These are phyloP conservation scores for Alces alces DNA, from an alignment of 2,113 vertebrate genomes.

Conservation along the genomic window DNA sequence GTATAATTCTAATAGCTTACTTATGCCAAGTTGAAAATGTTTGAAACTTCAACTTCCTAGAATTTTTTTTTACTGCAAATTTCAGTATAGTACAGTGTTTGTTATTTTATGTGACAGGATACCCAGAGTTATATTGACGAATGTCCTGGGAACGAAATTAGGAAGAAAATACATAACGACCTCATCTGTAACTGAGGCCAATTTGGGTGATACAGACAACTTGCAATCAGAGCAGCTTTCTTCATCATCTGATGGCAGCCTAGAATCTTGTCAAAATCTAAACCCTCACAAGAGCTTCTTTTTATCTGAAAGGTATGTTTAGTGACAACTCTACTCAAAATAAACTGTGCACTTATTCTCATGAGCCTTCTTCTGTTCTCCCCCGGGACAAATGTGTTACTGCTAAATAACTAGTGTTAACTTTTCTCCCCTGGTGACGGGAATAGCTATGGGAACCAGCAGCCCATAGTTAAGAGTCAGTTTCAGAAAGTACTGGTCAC, in stretches of 20 bases:
- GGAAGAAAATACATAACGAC: constrained; percentile 82
- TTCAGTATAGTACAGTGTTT: constrained; percentile 70
- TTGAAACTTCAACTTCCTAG: constrained; percentile 49
- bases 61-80: constrained; percentile 38
- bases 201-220: constrained; percentile 79
- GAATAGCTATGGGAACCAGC: neutral
- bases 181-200: constrained; percentile 74
- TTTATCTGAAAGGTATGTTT: constrained; percentile 83
- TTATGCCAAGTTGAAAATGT: constrained; percentile 35
- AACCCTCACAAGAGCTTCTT: constrained; percentile 79
- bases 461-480: neutral
- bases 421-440: neutral
- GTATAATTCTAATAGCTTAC: neutral
- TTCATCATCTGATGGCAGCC: constrained; percentile 78
- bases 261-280: constrained; percentile 80
- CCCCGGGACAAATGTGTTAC: neutral
- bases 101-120: constrained; percentile 82
- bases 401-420: neutral
- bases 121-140: constrained; percentile 85
- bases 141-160: constrained; percentile 83
- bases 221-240: constrained; percentile 77
- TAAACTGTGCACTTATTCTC: constrained; percentile 10
- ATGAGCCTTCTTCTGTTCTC: neutral
- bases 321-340: constrained; percentile 55
- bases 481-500: neutral